Conservation (phyloP, 1,140 invertebrate genomes). For the Microplitis mediator region DNA sequence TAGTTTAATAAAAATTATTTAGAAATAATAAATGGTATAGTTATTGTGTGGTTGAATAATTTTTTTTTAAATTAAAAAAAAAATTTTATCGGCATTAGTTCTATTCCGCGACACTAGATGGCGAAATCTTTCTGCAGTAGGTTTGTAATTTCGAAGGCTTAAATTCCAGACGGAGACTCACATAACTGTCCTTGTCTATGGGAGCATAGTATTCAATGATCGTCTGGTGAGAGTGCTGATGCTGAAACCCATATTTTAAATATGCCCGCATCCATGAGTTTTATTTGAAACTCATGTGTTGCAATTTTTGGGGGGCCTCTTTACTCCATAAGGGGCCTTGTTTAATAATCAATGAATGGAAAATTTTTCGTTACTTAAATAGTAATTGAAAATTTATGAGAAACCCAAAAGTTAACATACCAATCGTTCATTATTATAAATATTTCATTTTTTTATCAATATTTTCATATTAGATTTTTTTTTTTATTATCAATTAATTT, state of each 20-base stretch:
- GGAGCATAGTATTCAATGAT: constrained; percentile 74
- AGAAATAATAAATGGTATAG: too few relatives aligned
- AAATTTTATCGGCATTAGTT: not conserved
- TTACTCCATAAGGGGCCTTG: constrained; percentile 68
- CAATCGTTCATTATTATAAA: too few relatives aligned
- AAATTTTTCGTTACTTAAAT: too few relatives aligned
- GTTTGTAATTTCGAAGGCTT: not conserved
- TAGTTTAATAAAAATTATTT: too few relatives aligned
- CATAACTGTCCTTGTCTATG: constrained; percentile 67
- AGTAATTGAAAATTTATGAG: too few relatives aligned
- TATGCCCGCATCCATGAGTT: constrained; percentile 63
- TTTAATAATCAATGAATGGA: not conserved
- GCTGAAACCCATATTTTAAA: constrained; percentile 66
- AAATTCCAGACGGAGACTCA: not conserved
- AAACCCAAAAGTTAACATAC: too few relatives aligned
- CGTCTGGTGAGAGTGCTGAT: constrained; percentile 73
- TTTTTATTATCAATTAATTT: too few relatives aligned
- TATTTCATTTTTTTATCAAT: too few relatives aligned
- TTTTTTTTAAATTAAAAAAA: too few relatives aligned
- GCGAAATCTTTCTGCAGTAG: constrained; percentile 34
- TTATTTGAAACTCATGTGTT: constrained; percentile 54
- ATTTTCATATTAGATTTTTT: too few relatives aligned
- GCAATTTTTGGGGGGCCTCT: constrained; percentile 72
- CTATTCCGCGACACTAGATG: constrained; percentile 37
- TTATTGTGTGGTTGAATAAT: too few relatives aligned